Conservation (phyloP, 2,113 vertebrate species). For the Clinocottus analis region DNA sequence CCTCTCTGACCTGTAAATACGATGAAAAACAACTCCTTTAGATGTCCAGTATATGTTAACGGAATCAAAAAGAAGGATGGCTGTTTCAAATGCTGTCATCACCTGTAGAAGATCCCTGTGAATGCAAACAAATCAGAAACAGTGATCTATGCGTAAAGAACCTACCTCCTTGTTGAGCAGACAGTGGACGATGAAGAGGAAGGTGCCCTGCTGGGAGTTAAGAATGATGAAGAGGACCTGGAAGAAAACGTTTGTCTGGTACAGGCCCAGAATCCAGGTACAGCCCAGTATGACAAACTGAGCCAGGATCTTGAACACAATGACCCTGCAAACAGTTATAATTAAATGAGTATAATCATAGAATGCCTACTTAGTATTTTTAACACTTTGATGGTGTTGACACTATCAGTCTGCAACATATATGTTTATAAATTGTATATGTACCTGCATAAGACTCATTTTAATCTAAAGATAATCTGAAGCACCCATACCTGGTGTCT, state of each 20-base stretch:
- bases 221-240: constrained; percentile 72
- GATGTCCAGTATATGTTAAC: neutral
- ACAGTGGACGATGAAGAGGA: constrained; percentile 81
- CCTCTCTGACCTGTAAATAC: constrained; percentile 34
- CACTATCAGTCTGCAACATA: neutral
- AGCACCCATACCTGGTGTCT: constrained; percentile 66
- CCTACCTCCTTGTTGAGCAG: constrained; percentile 80
- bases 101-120: neutral
- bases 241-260: constrained; percentile 65
- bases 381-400: neutral
- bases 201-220: constrained; percentile 81
- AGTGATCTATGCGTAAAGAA: neutral
- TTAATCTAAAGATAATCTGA: neutral
- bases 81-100: neutral
- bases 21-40: neutral
- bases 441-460: neutral
- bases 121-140: neutral
- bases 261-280: constrained; percentile 78
- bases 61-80: neutral
- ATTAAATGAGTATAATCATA: neutral
- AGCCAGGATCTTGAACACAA: constrained; percentile 77
- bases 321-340: constrained; percentile 49
- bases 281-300: constrained; percentile 80
- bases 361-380: neutral
- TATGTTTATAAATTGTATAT: neutral